Evolutionary conservation across 2,797 vertebrate species (phyloP).

Genomic region (Octomys mimax): DNA sequence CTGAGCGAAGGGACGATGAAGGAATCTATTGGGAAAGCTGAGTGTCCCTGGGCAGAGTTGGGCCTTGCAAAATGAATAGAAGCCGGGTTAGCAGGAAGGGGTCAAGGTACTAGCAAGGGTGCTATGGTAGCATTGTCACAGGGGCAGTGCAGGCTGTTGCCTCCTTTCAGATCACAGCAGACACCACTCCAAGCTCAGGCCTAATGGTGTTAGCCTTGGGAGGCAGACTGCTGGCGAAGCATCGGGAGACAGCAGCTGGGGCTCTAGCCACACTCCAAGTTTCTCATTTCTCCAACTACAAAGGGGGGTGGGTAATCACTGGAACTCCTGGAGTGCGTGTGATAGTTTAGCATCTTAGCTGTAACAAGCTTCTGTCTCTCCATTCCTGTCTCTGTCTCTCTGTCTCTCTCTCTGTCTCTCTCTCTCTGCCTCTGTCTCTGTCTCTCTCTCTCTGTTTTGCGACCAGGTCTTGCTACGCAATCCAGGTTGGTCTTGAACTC

Average conservation of each 20-base stretch:
- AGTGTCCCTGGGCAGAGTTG: not conserved
- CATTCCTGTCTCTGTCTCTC: too few relatives aligned
- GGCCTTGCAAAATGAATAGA: not conserved
- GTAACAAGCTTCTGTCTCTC: not conserved
- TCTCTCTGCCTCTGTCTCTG: too few relatives aligned
- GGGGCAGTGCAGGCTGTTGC: not conserved
- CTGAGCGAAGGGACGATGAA: rapidly evolving
- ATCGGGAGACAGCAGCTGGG: not conserved
- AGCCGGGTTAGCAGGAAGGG: not conserved
- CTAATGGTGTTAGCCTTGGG: not conserved
- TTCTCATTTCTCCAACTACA: not conserved
- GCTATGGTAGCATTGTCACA: not conserved
- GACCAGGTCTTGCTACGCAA: not conserved
- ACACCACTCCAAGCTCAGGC: not conserved
- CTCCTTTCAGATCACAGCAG: not conserved
- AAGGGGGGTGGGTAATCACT: not conserved
- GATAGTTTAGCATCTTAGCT: not conserved
- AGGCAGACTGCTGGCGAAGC: not conserved
- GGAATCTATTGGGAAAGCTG: not conserved
- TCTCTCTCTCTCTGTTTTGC: not conserved
- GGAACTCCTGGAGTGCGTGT: not conserved
- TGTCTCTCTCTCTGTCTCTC: not conserved
- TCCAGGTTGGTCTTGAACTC: not conserved
- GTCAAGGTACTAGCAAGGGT: rapidly evolving
- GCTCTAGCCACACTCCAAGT: not conserved